Conservation (phyloP, 2,797 vertebrate species). For the Acomys russatus region DNA sequence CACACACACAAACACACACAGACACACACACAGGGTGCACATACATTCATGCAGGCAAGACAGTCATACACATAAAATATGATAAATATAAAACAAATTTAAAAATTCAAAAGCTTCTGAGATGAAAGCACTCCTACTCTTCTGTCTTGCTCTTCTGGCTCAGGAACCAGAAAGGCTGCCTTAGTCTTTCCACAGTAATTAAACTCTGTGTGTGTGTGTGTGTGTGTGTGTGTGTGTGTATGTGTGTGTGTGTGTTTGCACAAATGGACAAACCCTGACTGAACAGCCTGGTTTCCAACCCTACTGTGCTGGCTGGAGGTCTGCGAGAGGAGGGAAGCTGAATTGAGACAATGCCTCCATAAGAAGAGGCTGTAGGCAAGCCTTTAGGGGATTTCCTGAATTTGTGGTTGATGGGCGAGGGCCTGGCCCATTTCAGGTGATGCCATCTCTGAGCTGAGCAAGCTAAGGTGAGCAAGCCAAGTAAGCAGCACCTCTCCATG, state of each 20-base stretch:
- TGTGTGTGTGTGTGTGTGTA: neutral
- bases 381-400: too few species aligned
- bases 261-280: neutral
- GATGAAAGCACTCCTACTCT: neutral
- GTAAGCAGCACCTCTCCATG: neutral
- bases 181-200: neutral
- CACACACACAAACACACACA: neutral
- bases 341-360: neutral
- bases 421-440: too few species aligned
- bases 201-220: neutral
- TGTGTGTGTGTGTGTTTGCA: neutral
- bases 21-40: neutral
- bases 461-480: too few species aligned
- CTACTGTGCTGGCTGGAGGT: neutral
- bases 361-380: too few species aligned
- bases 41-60: neutral
- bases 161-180: neutral
- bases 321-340: neutral
- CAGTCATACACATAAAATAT: neutral
- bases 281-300: neutral
- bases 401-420: too few species aligned
- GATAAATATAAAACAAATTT: neutral
- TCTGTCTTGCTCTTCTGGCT: neutral
- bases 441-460: too few species aligned
- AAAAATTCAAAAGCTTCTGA: neutral